phyloP scores from a whole-genome alignment of 2,888 invertebrate genomes.

The Pilophorus perplexus region DNA sequence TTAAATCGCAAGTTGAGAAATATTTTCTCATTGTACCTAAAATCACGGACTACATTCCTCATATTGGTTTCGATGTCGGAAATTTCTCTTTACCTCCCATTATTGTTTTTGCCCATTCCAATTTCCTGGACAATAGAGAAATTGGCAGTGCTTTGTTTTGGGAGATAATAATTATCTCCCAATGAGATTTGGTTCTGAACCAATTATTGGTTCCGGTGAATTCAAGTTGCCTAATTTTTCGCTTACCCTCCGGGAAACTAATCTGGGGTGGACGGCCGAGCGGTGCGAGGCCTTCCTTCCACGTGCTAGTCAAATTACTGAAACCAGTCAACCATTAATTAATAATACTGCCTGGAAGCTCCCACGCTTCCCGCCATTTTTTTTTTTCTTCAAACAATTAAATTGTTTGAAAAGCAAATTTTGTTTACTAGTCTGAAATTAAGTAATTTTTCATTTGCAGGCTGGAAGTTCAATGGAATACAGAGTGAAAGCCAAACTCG shows the following conservation, averaged over 20 bases:
- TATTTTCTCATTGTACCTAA: slow-evolving; percentile 45
- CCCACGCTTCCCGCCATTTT: too few relatives aligned
- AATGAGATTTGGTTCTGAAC: slow-evolving; percentile 39
- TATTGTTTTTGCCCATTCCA: slow-evolving; percentile 47
- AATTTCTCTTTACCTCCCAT: slow-evolving; percentile 43
- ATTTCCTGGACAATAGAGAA: too few relatives aligned
- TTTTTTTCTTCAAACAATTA: too few relatives aligned
- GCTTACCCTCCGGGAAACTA: slow-evolving; percentile 39
- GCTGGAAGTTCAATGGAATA: slow-evolving; percentile 30
- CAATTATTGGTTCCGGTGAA: slow-evolving; percentile 20
- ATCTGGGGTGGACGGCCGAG: slow-evolving; percentile 47
- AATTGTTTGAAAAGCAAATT: too few relatives aligned
- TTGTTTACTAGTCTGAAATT: too few relatives aligned
- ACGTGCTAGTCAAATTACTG: too few relatives aligned
- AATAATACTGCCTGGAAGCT: too few relatives aligned
- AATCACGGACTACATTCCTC: slow-evolving; percentile 46
- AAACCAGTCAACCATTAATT: too few relatives aligned
- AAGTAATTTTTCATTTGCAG: slow-evolving; percentile 3
- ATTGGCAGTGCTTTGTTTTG: slow-evolving; percentile 45
- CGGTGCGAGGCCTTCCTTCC: too few relatives aligned
- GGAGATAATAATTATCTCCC: too few relatives aligned
- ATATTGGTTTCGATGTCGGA: slow-evolving; percentile 29
- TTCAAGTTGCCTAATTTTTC: slow-evolving; percentile 1
- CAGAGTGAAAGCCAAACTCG: slow-evolving; percentile 41
- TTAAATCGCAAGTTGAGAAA: too few relatives aligned